Base-by-base conservation (phyloP, 1,140 invertebrate species). In the Drosophila cardini region DNA sequence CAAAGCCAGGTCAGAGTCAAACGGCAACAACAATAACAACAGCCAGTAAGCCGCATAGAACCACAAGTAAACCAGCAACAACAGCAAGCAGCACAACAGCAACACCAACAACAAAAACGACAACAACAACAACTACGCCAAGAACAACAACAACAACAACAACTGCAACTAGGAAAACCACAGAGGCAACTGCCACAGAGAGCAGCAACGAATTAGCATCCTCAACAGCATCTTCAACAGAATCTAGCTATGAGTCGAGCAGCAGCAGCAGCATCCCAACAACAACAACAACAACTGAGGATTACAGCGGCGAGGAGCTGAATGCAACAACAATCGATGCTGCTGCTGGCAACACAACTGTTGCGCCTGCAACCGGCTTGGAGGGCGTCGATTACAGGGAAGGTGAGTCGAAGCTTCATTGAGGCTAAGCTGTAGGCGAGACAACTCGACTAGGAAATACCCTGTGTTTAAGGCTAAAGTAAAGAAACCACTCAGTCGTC, bases 351-450 rank as follows among this genome's bases (percentile, higher is more conserved):
- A 76, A 84, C 50, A 82, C 90, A 77, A 86, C 85, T 38, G 56
- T 85, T 72, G 79, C 80, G 56, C 78, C 84, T 56, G 58, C 80
- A 21, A 86, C 74, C 58, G 70, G 81, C 65, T 61, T 91, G 69
- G 83, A 89, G 62, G 89, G 91, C 78, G 78, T 92, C 69, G 91
- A 92, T 78, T 92, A 92, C 78, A 78, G 74, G 56, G 90, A 92
- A 84, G 83, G 91, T 92, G 65, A 92, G 83, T 89, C 34, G 13
- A 40, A 10, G 32, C 40, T 34, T 15, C 48, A 67, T 45, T 21
- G 40, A 53, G 8, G 26, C 32, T n/a, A 32, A 6, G 8, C 32
- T 42, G 40, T 13, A 57, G 9, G 6, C 13, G 42, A 18, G 15
- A 4, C 13, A 9, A 34, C 52, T 36, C 16, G 10, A 55, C 52